Evolutionary conservation across 2,797 vertebrate species (phyloP).

Genomic region (Danio jaintianensis): DNA sequence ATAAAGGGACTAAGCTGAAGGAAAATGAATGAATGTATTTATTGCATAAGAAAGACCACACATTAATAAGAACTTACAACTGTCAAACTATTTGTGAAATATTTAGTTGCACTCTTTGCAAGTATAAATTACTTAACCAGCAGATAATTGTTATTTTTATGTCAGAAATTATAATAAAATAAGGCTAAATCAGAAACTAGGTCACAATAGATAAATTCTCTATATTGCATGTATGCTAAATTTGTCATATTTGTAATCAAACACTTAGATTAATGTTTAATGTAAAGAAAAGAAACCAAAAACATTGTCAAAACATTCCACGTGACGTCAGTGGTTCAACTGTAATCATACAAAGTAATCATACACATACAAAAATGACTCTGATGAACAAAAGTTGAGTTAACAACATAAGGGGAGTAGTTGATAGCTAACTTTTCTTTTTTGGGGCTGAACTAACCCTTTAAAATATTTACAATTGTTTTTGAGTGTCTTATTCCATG

Average conservation of each 20-base stretch:
- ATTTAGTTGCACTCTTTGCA: not conserved
- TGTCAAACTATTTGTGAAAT: not conserved
- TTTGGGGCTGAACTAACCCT: no score
- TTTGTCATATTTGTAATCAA: not conserved
- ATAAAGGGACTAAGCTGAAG: no score
- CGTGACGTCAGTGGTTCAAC: no score
- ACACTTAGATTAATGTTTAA: not conserved
- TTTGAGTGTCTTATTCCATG: not conserved
- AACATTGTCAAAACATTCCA: not conserved
- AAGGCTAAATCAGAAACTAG: not conserved
- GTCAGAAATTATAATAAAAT: not conserved
- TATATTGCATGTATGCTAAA: not conserved
- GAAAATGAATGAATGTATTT: no score
- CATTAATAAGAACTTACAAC: not conserved
- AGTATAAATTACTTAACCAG: not conserved
- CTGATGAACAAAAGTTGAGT: no score
- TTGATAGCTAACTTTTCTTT: no score
- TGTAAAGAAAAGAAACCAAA: not conserved
- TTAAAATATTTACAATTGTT: not conserved
- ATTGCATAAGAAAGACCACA: not conserved
- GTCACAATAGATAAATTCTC: not conserved
- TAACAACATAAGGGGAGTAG: no score
- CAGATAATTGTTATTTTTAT: not conserved
- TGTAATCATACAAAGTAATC: no score
- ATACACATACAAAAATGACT: no score